phyloP scores from a whole-genome alignment of 2,888 invertebrate genomes.

The Xanthia togata region DNA sequence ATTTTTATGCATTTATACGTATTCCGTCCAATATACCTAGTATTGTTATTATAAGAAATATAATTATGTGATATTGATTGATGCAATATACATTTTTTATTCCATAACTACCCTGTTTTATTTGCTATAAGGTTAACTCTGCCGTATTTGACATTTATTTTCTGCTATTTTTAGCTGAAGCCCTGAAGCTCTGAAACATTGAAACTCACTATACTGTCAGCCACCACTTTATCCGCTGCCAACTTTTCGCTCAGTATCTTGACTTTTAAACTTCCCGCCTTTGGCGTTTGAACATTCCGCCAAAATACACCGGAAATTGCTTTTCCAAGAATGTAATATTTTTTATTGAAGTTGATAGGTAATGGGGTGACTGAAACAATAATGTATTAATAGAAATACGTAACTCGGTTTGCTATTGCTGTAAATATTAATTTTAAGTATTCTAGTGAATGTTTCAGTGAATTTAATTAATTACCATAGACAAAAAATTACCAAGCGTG shows the following conservation, averaged over 20 bases:
- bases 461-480: slow-evolving; percentile 45
- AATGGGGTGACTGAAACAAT: neutral
- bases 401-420: too few relatives aligned
- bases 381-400: neutral
- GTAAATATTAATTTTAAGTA: neutral
- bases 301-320: slow-evolving; percentile 37
- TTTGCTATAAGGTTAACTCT: too few relatives aligned
- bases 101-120: neutral
- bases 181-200: neutral
- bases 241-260: too few relatives aligned
- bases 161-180: neutral
- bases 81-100: slow-evolving; percentile 12
- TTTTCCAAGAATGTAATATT: too few relatives aligned
- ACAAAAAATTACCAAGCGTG: slow-evolving; percentile 32
- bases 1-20: slow-evolving; percentile 17
- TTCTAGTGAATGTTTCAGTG: neutral
- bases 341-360: neutral
- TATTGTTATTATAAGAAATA: slow-evolving; percentile 2
- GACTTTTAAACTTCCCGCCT: neutral
- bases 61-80: neutral
- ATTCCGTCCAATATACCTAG: slow-evolving; percentile 49
- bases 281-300: slow-evolving; percentile 46
- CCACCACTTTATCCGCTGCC: neutral
- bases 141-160: neutral
- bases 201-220: neutral